These are phyloP conservation scores for Diplodus sargus DNA, from an alignment of 2,797 vertebrate species.

Conservation along the genomic window DNA sequence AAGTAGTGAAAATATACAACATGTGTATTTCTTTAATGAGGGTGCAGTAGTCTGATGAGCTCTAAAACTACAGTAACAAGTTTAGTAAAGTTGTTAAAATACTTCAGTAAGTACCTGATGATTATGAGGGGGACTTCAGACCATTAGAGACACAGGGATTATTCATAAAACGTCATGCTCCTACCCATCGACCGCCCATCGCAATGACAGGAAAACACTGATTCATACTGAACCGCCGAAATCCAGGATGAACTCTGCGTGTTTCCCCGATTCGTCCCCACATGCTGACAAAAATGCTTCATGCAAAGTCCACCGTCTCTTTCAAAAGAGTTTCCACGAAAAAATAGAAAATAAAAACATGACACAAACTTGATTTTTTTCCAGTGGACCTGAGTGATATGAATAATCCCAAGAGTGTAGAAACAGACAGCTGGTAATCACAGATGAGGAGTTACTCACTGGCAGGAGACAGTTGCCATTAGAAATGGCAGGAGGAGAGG, in stretches of 20 bases:
- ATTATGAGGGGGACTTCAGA: constrained; percentile 60
- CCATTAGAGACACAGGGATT: constrained; percentile 78
- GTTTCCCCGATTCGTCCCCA: constrained; percentile 62
- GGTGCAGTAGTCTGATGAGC: constrained; percentile 2
- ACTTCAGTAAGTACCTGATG: constrained; percentile 52
- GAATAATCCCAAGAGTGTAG: constrained; percentile 82
- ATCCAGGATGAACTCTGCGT: constrained; percentile 66
- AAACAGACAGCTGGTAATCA: constrained; percentile 83
- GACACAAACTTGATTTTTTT: constrained; percentile 43
- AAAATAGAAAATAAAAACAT: constrained; percentile 6
- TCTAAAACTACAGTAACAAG: constrained; percentile 24
- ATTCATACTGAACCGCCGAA: constrained; percentile 66
- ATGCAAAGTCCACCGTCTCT: constrained; percentile 65
- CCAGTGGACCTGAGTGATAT: constrained; percentile 74
- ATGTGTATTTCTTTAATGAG: not conserved
- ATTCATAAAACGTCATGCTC: constrained; percentile 79
- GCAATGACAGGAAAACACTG: constrained; percentile 60
- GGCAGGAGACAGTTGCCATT: constrained; percentile 78
- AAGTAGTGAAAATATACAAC: not conserved
- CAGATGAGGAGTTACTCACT: constrained; percentile 84
- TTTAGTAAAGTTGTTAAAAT: constrained; percentile 56
- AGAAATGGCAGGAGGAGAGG: constrained; percentile 76
- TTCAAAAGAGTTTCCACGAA: constrained; percentile 43
- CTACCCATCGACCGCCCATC: constrained; percentile 44
- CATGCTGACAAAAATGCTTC: constrained; percentile 70